Evolutionary conservation across 1,140 invertebrate species (phyloP).

Genomic region (Parapsyche elsis): DNA sequence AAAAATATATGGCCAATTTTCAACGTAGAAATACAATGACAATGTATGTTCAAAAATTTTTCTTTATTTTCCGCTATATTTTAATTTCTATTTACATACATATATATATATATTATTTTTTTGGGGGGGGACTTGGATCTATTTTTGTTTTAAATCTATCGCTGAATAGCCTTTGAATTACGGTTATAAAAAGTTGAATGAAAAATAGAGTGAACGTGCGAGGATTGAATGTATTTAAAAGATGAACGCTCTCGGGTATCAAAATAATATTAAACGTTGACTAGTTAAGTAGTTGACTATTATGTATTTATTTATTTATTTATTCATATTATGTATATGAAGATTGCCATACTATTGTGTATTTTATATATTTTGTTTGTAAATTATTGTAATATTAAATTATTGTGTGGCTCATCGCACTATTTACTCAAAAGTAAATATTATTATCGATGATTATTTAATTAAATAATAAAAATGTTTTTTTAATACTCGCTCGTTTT

Average conservation of each 20-base stretch:
- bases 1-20: conserved; percentile 2
- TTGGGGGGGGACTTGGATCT: background rate
- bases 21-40: conserved; percentile 1
- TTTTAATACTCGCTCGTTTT: background rate
- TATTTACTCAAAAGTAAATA: conserved; percentile 1
- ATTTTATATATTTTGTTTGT: conserved; percentile 28
- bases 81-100: background rate
- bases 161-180: too few species aligned
- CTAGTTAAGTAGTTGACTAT: conserved; percentile 28
- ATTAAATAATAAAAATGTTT: background rate
- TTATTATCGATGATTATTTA: background rate
- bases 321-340: conserved; percentile 40
- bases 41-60: background rate
- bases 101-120: background rate
- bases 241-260: too few species aligned
- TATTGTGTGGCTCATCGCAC: background rate
- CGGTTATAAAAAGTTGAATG: too few species aligned
- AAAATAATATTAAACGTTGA: conserved; percentile 12
- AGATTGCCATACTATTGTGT: conserved; percentile 50
- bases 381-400: background rate
- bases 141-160: too few species aligned
- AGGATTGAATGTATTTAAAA: too few species aligned
- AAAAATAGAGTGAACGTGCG: too few species aligned
- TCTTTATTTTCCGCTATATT: background rate
- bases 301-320: conserved; percentile 36